These are phyloP conservation scores for Physocephala rufipes DNA, from an alignment of 2,888 invertebrate genomes.

Conservation along the genomic window DNA sequence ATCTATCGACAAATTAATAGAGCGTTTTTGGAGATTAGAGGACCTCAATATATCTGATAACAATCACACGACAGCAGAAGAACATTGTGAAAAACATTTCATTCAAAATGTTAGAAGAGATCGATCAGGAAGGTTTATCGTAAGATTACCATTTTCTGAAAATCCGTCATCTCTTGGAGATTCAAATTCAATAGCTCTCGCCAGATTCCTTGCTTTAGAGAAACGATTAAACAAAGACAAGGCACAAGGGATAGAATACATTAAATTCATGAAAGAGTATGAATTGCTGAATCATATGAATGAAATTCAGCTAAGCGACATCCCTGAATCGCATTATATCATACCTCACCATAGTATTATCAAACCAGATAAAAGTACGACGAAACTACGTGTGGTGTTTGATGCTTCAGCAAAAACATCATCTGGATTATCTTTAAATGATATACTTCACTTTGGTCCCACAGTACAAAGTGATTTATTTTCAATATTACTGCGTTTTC, in stretches of 20 bases:
- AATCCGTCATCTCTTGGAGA: slow-evolving; percentile 19
- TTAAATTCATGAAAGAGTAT: slow-evolving; percentile 33
- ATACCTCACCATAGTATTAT: slow-evolving; percentile 38
- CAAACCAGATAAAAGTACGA: slow-evolving; percentile 35
- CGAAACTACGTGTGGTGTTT: slow-evolving; percentile 37
- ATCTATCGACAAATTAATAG: not conserved
- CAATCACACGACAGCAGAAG: too few species aligned
- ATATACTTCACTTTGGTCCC: slow-evolving; percentile 22
- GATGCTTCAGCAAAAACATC: slow-evolving; percentile 33
- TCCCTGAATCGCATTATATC: slow-evolving; percentile 24
- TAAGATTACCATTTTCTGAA: slow-evolving; percentile 34
- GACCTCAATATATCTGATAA: slow-evolving; percentile 4
- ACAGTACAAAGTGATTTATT: slow-evolving; percentile 43
- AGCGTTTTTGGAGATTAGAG: slow-evolving; percentile 36
- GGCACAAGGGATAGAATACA: slow-evolving; percentile 23
- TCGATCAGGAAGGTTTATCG: slow-evolving; percentile 32
- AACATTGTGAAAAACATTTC: too few species aligned
- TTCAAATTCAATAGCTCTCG: slow-evolving; percentile 24
- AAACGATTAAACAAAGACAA: slow-evolving; percentile 17
- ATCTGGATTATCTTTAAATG: slow-evolving; percentile 25
- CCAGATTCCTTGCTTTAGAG: slow-evolving; percentile 32
- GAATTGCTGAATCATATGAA: slow-evolving; percentile 34
- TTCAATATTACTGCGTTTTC: slow-evolving; percentile 34
- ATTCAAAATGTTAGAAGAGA: slow-evolving; percentile 2
- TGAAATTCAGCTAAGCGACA: not conserved